Evolutionary conservation across 1,140 invertebrate species (phyloP), one percentile per base, ranked within the genome.

Genomic region (Drosophila micromelanica): DNA sequence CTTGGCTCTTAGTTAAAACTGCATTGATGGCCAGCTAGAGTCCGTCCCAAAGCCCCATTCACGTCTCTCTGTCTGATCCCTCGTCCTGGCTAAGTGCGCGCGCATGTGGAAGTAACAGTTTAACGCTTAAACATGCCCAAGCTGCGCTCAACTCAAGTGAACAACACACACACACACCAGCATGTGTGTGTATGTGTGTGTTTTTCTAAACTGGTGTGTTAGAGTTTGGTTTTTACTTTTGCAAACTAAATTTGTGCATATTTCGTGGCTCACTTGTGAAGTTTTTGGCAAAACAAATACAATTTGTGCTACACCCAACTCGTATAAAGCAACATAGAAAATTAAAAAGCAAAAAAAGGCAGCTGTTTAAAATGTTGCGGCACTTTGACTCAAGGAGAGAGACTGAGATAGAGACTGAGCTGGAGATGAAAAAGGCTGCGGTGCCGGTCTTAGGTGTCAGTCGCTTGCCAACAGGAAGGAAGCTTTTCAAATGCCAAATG

Each of bases 401-500:
- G 23, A 65, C 7, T 8, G 17, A 32, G 30, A 40, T 23, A 8
- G 43, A 20, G 55, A 43, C 11, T 37, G 61, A 30, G 51, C 40
- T 9, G 52, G 30, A 46, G 20, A 30, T 62, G 11, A 35, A 54
- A 51, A 15, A 49, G 49, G 57, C 54, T 38, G 43, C 20, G 55
- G 42, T 64, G 43, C 13, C 61, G 62, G 70, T 68, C 74, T 73
- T 49, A 77, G 74, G 75, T 77, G 75, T 77, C 75, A 64, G 75
- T 74, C 48, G 64, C 52, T 68, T 73, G 71, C 71, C 71, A 74
- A 74, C 71, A 71, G 81, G 78, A 86, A 86, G 81, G 81, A 86
- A 86, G 81, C 81, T 81, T 82, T 86, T 87, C 73, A 86, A 86
- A 86, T 81, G 75, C 82, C 78, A 86, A 86, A 86, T 86, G 81